Base-by-base conservation (phyloP, 1,140 invertebrate species). In the Glossosoma conforme region DNA sequence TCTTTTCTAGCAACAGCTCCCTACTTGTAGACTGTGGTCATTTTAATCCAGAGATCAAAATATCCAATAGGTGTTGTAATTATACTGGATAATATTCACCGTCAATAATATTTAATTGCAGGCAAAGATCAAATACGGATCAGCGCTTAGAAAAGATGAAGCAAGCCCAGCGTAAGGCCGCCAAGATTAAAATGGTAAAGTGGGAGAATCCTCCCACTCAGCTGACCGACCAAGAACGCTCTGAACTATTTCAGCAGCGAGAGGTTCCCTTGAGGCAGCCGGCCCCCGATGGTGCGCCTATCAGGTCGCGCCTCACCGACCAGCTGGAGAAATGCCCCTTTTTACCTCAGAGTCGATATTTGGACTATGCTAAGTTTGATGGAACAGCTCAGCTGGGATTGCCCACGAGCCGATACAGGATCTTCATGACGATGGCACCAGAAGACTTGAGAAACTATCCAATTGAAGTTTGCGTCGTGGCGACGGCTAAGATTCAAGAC, bases 291-390 rank as follows among this genome's bases (percentile, higher is more conserved):
- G 56, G 67, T 15, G 61, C 58, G 61, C 56, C 60, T 22, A 57
- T 48, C 20, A 66, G 75, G 59, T 87, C 88, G 15, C 64, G 81
- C 22, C 69, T 94, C 19, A 72, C 84, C 4, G 79, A 87, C 60
- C 82, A 87, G 56, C 67, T 96, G 20, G 78, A 86, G 59, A 85
- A 85, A 56, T 86, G 78, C 61, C 84, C 85, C 0, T 77, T 82
- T 62, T 63, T 86, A 42, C 85, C 87, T 17, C 77, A 84, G 60
- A 93, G 93, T 74, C 87, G 90, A 17, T 96, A 91, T 69, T 79
- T 86, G 38, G 86, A 92, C 63, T 97, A 87, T 77, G 87, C 90
- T 10, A 90, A 86, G 67, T 96, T 89, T 71, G 93, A 98, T 79
- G 93, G 92, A 51, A 86, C 80, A 62, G 86, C 84, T 19, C 87